Evolutionary conservation across 2,113 vertebrate genomes (phyloP).

Genomic region (human (Homo sapiens)): GRCh38 chr13:99543501-99544000

Average conservation of each 20-base stretch:
- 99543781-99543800: not conserved
- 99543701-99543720: not conserved
- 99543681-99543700: not conserved
- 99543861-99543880: conserved; percentile 96
- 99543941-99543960: conserved; percentile 98
- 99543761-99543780: not conserved
- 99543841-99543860: conserved; percentile 80
- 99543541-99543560: conserved; percentile 20
- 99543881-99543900: conserved; percentile 93
- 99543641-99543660: not conserved
- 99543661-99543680: not conserved
- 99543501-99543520: not conserved
- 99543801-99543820: not conserved
- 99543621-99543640: not conserved
- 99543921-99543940: conserved; percentile 95
- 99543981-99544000: conserved; percentile 99
- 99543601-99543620: conserved; percentile 14
- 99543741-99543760: not conserved
- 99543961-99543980: conserved; percentile 99
- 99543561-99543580: not conserved
- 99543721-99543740: conserved; percentile 34
- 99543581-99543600: not conserved
- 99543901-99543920: conserved; percentile 91
- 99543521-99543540: not conserved
- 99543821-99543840: not conserved